Base-by-base conservation (phyloP, 2,888 invertebrate species). In the Nomada hirtipes region DNA sequence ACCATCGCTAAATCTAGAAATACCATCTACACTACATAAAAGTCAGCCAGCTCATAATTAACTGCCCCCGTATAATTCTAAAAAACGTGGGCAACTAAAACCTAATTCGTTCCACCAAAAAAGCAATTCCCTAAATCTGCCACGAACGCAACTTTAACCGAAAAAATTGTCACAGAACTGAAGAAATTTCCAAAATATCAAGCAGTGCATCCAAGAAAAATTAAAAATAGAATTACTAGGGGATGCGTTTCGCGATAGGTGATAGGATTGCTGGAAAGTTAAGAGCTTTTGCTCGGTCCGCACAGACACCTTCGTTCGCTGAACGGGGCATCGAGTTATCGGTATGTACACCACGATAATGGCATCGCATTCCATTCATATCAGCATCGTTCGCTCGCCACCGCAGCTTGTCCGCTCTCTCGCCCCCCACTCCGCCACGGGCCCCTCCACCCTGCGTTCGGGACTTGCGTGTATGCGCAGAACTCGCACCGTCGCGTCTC, bases 361-460 rank as follows among this genome's bases (percentile, higher is more conserved):
- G 89, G 91, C 90, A 90, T 91, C 91, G 91, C 92, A 92, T 92
- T 92, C 92, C 92, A 91, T 91, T 92, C 90, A 86, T 92, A 92
- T 92, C 92, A 91, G 90, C 89, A 89, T 90, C 88, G 89, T 83
- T 83, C 75, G 86, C 84, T 84, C 83, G 80, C 82, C 87, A 86
- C 87, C 80, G 81, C 86, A 72, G 67, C 68, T 65, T 79, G 64
- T 61, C 82, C 71, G 68, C 44, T 69, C 75, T 64, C 73, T 65
- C 64, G 74, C 61, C 65, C 75, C 78, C 65, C 60, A 65, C 64
- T 29, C 70, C 69, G 4, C 65, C 26, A 1, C 18, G n/a, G 44
- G n/a, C 47, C 13, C 50, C 9, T 1, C n/a, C 20, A 15, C 23
- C 4, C 2, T 18, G 52, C 47, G 55, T 9, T 47, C 53, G 60